phyloP scores from a whole-genome alignment of 2,113 vertebrate species.

The Petroica traversi region DNA sequence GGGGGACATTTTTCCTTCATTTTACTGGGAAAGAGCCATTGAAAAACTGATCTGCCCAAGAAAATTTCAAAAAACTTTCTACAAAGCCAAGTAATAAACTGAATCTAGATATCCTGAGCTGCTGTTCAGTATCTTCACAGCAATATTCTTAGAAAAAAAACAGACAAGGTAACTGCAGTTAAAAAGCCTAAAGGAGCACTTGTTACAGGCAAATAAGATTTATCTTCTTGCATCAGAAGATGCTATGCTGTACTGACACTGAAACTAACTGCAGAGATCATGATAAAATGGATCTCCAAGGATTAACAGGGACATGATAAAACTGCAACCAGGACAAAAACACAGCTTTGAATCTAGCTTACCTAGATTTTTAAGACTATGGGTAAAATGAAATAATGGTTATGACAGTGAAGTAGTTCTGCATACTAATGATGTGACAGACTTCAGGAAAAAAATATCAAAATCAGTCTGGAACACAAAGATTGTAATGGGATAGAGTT shows the following conservation, averaged over 20 bases:
- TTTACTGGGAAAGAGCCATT: background rate
- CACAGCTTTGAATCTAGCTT: background rate
- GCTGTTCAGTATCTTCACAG: background rate
- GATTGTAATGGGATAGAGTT: background rate
- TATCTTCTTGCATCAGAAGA: background rate
- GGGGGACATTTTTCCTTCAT: background rate
- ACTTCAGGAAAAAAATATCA: background rate
- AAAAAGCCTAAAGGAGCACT: background rate
- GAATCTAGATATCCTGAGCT: background rate
- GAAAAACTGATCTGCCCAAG: background rate
- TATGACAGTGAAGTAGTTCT: background rate
- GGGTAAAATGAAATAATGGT: background rate
- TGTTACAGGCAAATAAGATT: background rate
- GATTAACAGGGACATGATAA: background rate
- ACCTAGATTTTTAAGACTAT: background rate
- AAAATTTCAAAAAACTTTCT: background rate
- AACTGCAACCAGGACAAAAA: background rate
- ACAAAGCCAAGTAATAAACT: background rate
- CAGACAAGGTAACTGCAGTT: background rate
- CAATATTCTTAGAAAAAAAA: background rate
- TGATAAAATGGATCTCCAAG: background rate
- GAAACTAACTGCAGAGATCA: background rate
- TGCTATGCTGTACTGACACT: background rate
- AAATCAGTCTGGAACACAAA: background rate
- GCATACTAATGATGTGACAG: background rate